A percentile compares a stretch with the other conserved stretches of the same genome.
Conservation (phyloP, 2,888 invertebrate genomes). For the Eupelmus urozonus region DNA sequence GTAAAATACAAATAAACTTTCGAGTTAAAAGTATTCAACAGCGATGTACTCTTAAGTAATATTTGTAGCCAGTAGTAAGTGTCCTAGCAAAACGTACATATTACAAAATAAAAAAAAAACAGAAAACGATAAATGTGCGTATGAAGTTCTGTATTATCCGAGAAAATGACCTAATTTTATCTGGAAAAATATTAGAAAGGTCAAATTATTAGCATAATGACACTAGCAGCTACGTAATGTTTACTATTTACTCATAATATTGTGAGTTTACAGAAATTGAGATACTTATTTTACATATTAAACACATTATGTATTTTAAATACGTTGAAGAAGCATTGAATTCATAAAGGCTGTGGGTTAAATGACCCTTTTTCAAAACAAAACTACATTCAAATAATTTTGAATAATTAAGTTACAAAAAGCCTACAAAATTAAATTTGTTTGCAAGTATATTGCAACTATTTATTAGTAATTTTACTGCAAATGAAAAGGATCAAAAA, state of each 20-base stretch:
- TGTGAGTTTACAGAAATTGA: conserved; percentile 56
- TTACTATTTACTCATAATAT: conserved; percentile 38
- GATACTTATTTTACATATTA: conserved; percentile 65
- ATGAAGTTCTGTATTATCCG: conserved; percentile 2
- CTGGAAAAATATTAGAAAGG: conserved; percentile 22
- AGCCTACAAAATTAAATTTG: conserved; percentile 12
- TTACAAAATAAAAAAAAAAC: conserved; percentile 15
- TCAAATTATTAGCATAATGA: conserved; percentile 52
- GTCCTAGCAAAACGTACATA: conserved; percentile 42
- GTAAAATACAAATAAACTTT: conserved; percentile 32
- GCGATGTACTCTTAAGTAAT: conserved; percentile 38
- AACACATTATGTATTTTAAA: conserved; percentile 30
- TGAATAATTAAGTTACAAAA: conserved; percentile 3
- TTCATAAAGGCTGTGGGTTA: conserved; percentile 24
- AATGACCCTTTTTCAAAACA: conserved; percentile 1
- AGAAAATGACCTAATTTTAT: conserved; percentile 31
- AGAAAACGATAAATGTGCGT: conserved; percentile 1
- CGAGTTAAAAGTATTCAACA: conserved; percentile 31
- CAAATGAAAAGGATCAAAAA: conserved; percentile 14
- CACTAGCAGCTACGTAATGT: conserved; percentile 40
- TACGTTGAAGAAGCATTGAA: conserved; percentile 16
- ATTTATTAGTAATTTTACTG: conserved; percentile 5
- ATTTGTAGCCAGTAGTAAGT: conserved; percentile 53
- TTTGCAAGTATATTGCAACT: conserved; percentile 1
- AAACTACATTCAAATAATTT: neutral